Percentiles rank a stretch among this genome's conserved stretches.
Conservation (phyloP, 2,888 invertebrate genomes). For the Eudasyphora cyanicolor region DNA sequence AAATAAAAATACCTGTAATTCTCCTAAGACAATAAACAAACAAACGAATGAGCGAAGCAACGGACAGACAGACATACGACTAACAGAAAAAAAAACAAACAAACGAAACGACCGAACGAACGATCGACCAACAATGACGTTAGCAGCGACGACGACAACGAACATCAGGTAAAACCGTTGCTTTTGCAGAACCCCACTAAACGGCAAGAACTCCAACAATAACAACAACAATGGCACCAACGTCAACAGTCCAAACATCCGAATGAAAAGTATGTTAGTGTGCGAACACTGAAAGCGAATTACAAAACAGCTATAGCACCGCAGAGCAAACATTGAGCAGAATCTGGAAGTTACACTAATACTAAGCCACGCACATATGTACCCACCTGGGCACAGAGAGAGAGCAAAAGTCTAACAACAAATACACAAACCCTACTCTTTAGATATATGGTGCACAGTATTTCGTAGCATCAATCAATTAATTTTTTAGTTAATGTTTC, state of each 20-base stretch:
- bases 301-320: slow-evolving; percentile 53
- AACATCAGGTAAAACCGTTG: slow-evolving; percentile 69
- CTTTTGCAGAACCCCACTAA: slow-evolving; percentile 67
- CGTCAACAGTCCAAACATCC: slow-evolving; percentile 5
- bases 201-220: slow-evolving; percentile 15
- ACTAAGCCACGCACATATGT: neutral
- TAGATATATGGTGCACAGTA: too few species aligned
- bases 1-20: slow-evolving; percentile 58
- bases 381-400: neutral
- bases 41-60: neutral
- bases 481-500: too few species aligned
- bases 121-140: neutral
- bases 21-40: slow-evolving; percentile 4
- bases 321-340: slow-evolving; percentile 41
- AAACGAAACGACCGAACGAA: neutral
- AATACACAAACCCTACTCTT: too few species aligned
- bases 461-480: too few species aligned
- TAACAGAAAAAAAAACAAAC: slow-evolving; percentile 5
- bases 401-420: slow-evolving; percentile 20
- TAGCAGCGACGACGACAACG: neutral
- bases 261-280: slow-evolving; percentile 67
- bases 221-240: slow-evolving; percentile 63
- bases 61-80: neutral
- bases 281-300: slow-evolving; percentile 67
- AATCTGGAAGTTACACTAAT: slow-evolving; percentile 15